Conservation (phyloP, 2,797 vertebrate genomes). For the Corythornis leucogaster region DNA sequence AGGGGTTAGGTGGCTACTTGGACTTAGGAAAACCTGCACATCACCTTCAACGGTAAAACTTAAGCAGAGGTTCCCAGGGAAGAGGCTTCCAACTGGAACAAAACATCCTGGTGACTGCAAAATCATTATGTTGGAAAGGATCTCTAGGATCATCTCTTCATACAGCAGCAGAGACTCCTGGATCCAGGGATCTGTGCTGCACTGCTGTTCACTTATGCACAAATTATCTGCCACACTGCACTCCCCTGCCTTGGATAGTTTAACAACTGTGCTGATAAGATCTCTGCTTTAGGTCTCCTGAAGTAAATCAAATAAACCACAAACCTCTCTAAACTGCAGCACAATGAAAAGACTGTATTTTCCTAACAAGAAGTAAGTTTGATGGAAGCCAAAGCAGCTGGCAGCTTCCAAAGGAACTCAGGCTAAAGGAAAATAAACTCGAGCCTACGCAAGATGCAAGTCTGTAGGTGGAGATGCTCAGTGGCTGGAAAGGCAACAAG, state of each 20-base stretch:
- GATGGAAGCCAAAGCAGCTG: neutral
- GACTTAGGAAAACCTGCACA: neutral
- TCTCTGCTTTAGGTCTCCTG: neutral
- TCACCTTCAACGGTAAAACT: neutral
- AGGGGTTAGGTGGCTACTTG: neutral
- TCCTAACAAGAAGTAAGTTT: neutral
- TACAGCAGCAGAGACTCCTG: neutral
- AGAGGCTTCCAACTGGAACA: neutral
- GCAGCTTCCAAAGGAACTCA: neutral
- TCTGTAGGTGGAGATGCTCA: neutral
- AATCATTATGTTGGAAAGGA: too few relatives aligned
- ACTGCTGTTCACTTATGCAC: neutral
- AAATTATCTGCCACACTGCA: neutral
- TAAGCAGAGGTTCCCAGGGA: neutral
- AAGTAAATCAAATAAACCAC: conserved; percentile 33
- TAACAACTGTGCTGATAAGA: neutral
- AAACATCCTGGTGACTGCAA: neutral
- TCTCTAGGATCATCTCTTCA: neutral
- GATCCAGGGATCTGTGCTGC: neutral
- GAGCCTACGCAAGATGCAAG: neutral
- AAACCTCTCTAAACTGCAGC: neutral
- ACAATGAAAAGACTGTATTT: neutral
- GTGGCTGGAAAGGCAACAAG: neutral
- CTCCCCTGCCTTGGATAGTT: neutral
- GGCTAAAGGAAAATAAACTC: conserved; percentile 14